Evolutionary conservation across 2,888 invertebrate genomes (phyloP), one percentile per base, ranked within the genome.

Genomic region (Apantesis nais): DNA sequence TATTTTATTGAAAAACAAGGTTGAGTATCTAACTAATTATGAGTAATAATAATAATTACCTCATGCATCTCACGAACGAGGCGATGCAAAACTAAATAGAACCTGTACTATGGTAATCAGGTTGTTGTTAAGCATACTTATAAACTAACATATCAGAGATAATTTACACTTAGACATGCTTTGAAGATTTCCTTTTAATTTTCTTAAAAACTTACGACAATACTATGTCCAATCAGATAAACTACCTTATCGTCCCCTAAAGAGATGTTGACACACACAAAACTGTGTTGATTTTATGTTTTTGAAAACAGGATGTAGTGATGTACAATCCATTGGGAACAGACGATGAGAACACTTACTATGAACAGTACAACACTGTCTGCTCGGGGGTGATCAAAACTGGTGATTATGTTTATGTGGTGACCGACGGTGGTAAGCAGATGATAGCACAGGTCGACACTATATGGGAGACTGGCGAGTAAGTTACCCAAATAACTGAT

Each of bases 381-480:
- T 97, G 97, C 83, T 97, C 97, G 64, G 98, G 98, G 3, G 96
- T 97, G 0, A 97, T 98, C 67, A 98, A 98, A 94, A 97, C 97
- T 0, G 98, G 99, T 0, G 99, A 99, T 92, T 99, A 97, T 90
- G 99, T 99, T 62, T 99, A 99, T 87, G 98, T 99, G 22, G 98
- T 98, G 73, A 98, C 98, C 0, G 98, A 98, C 84, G 97, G 97
- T 25, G 98, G 98, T 65, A 97, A 98, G 90, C 99, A 99, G 88
- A 97, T 98, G 84, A 97, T 99, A 75, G 98, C 98, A 19, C 98
- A 99, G 89, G 97, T 99, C 78, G 99, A 99, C 89, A 97, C 97
- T 73, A 98, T 99, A 88, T 99, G 99, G 99, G 98, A 98, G 85
- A 98, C 98, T 62, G 97, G 97, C 88, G 97, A 97, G 98, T 98